Evolutionary conservation across 2,888 invertebrate species (phyloP).

Genomic region (Torymus aiolomorphi): DNA sequence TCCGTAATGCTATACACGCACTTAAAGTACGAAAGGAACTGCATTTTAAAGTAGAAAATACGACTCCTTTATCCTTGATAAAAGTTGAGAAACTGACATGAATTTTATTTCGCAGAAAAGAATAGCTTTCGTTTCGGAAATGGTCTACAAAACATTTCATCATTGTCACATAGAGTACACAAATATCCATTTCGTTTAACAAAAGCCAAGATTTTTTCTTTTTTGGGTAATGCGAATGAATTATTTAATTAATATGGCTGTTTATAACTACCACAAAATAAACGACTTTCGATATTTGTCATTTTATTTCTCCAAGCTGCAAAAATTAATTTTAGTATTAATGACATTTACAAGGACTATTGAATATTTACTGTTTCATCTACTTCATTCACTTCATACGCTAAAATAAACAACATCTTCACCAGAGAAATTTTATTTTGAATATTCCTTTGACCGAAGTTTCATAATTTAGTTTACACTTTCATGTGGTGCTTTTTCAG

Average conservation of each 20-base stretch:
- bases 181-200: no score
- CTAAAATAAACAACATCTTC: slow-evolving; percentile 7
- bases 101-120: slow-evolving; percentile 1
- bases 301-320: no score
- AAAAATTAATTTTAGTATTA: no score
- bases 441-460: neutral
- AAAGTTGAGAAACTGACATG: neutral
- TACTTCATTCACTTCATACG: no score
- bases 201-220: no score
- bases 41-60: slow-evolving; percentile 23
- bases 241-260: no score
- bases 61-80: slow-evolving; percentile 22
- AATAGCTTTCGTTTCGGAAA: slow-evolving; percentile 21
- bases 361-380: no score
- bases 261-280: no score
- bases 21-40: neutral
- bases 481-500: neutral
- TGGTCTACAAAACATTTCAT: slow-evolving; percentile 2
- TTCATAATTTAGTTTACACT: neutral
- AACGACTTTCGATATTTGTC: no score
- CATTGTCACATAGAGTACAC: neutral
- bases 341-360: no score
- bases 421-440: slow-evolving; percentile 2
- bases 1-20: neutral
- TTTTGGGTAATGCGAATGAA: no score